Evolutionary conservation across 2,797 vertebrate species (phyloP).

Genomic region (Limosa lapponica): DNA sequence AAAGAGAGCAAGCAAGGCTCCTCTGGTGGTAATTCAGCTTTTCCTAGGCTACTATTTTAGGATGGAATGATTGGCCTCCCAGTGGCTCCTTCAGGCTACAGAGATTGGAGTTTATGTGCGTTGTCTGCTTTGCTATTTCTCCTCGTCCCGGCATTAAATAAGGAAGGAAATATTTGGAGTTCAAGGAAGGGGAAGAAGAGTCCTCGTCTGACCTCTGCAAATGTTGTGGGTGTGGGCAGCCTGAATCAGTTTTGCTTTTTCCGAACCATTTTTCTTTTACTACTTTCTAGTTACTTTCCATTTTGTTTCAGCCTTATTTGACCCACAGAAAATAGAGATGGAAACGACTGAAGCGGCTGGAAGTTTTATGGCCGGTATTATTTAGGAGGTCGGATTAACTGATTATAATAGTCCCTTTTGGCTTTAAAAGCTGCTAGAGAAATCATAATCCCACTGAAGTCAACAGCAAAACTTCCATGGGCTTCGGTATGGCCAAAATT

Average conservation of each 20-base stretch:
- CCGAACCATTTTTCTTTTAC: conserved; percentile 15
- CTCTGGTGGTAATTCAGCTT: conserved; percentile 34
- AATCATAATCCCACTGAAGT: background rate
- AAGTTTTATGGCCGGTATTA: background rate
- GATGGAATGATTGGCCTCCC: conserved; percentile 30
- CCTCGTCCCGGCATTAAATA: background rate
- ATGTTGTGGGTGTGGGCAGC: conserved; percentile 49
- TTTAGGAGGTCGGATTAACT: conserved; percentile 14
- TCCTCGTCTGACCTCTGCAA: conserved; percentile 58
- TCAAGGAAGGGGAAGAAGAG: conserved; percentile 59
- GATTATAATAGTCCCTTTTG: background rate
- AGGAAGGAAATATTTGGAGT: conserved; percentile 60
- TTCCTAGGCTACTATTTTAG: conserved; percentile 48
- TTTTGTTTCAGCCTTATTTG: conserved; percentile 58
- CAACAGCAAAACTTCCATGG: background rate
- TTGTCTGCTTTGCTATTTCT: conserved; percentile 55
- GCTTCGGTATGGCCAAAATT: background rate
- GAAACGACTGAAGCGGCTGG: background rate
- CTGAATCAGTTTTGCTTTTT: conserved; percentile 51
- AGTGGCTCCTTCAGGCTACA: conserved; percentile 22
- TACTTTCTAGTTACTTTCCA: conserved; percentile 70
- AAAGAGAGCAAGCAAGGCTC: background rate
- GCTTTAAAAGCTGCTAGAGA: conserved; percentile 20
- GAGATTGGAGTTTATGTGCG: conserved; percentile 24
- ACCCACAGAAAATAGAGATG: conserved; percentile 28